These are phyloP conservation scores for Sebastes matsubarae DNA, from an alignment of 2,797 vertebrate species.

Conservation along the genomic window DNA sequence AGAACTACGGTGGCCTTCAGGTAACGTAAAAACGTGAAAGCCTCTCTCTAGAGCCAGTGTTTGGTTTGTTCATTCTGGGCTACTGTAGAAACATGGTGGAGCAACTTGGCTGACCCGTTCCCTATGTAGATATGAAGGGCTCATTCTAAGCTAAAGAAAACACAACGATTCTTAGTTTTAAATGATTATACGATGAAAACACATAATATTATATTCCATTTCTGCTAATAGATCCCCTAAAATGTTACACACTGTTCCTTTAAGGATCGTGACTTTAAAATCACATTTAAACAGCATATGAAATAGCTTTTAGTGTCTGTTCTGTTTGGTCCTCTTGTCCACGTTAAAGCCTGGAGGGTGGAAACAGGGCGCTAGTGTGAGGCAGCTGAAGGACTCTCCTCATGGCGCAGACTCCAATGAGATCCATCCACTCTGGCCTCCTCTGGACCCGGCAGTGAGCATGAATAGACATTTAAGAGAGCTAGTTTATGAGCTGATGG, in stretches of 20 bases:
- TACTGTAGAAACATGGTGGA: too few relatives aligned
- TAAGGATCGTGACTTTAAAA: not conserved
- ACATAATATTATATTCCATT: too few relatives aligned
- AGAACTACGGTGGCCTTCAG: too few relatives aligned
- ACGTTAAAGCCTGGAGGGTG: conserved; percentile 21
- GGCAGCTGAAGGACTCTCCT: conserved; percentile 58
- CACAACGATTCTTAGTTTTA: too few relatives aligned
- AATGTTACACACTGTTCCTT: not conserved
- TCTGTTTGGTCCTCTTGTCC: conserved; percentile 71
- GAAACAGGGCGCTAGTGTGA: conserved; percentile 41
- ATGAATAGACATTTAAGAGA: conserved; percentile 69
- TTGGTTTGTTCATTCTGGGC: too few relatives aligned
- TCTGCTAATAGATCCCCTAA: too few relatives aligned
- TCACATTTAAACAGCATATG: not conserved
- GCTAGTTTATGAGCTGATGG: conserved; percentile 74
- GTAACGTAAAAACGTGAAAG: too few relatives aligned
- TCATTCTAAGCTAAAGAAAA: too few relatives aligned
- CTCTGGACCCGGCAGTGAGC: conserved; percentile 24
- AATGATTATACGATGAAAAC: too few relatives aligned
- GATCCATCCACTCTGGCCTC: conserved; percentile 57
- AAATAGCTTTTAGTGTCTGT: not conserved
- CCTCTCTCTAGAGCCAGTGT: too few relatives aligned
- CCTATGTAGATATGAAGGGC: too few relatives aligned
- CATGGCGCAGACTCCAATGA: conserved; percentile 44
- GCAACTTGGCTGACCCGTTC: too few relatives aligned